Percentiles rank a stretch among this genome's conserved stretches.
Evolutionary conservation across 2,888 invertebrate species (phyloP).

Genomic region (Mythimna lalbum): DNA sequence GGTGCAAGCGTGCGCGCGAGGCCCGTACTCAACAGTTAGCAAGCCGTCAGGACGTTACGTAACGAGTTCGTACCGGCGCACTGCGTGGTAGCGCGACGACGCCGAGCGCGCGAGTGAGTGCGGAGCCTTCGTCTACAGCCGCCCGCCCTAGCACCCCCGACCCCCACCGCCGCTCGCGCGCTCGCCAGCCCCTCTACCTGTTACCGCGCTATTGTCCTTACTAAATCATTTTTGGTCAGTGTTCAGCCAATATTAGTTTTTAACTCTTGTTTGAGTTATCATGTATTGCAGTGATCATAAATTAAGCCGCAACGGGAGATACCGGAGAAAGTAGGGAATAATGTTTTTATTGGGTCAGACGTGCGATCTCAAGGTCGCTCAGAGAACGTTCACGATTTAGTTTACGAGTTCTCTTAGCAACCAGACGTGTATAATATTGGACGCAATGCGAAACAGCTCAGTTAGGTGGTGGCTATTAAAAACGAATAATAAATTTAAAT

Average conservation of each 20-base stretch:
- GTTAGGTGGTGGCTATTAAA: conserved; percentile 38
- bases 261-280: conserved; percentile 38
- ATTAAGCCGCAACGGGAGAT: conserved; percentile 37
- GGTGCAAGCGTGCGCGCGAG: conserved; percentile 84
- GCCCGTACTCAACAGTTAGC: conserved; percentile 83
- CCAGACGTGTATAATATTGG: conserved; percentile 69
- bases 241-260: conserved; percentile 56
- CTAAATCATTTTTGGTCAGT: conserved; percentile 69
- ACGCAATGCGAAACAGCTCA: conserved; percentile 77
- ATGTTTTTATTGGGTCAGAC: conserved; percentile 64
- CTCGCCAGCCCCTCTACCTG: conserved; percentile 58
- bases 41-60: conserved; percentile 81
- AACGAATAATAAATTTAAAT: neutral
- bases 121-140: conserved; percentile 70
- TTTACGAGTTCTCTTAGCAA: conserved; percentile 72
- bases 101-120: conserved; percentile 87
- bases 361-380: conserved; percentile 72
- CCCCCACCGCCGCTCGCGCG: conserved; percentile 46
- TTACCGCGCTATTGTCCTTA: conserved; percentile 64
- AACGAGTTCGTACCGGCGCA: conserved; percentile 80
- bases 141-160: conserved; percentile 57
- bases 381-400: conserved; percentile 67
- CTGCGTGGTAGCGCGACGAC: conserved; percentile 80
- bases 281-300: conserved; percentile 57
- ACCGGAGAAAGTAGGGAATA: conserved; percentile 48